Conservation (phyloP, 2,797 vertebrate genomes). For the Hozukius guyotensis region DNA sequence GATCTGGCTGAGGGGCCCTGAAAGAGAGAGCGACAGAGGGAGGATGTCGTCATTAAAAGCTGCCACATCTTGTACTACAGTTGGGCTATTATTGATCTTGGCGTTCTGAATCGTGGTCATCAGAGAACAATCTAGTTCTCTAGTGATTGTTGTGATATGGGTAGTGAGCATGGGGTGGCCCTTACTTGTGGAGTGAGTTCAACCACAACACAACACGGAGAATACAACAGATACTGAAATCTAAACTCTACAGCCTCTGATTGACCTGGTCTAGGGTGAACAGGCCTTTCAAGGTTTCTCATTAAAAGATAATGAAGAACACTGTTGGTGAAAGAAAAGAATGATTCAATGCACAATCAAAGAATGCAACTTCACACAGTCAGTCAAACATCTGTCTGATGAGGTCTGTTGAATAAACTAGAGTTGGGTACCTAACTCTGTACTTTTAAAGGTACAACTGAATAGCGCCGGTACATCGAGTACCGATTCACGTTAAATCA, state of each 20-base stretch:
- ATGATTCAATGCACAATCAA: constrained; percentile 44
- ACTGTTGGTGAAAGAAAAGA: constrained; percentile 46
- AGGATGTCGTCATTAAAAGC: not conserved
- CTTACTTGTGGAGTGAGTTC: constrained; percentile 45
- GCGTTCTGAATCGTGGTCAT: constrained; percentile 7
- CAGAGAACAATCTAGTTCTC: constrained; percentile 10
- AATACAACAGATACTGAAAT: constrained; percentile 58
- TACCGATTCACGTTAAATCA: not conserved
- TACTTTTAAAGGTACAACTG: not conserved
- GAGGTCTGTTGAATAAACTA: not conserved
- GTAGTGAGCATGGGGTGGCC: constrained; percentile 49
- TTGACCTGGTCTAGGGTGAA: constrained; percentile 44
- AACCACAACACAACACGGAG: constrained; percentile 61
- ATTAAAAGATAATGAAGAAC: constrained; percentile 68
- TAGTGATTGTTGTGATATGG: constrained; percentile 41
- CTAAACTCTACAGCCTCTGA: constrained; percentile 43
- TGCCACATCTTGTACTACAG: not conserved
- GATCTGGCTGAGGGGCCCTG: constrained; percentile 98
- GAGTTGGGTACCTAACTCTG: not conserved
- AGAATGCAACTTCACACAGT: constrained; percentile 41
- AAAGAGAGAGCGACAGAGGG: constrained; percentile 7
- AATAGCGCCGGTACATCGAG: not conserved
- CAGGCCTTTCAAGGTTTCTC: constrained; percentile 57
- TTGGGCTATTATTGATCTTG: not conserved
- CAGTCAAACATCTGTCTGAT: constrained; percentile 11